Percentiles rank a stretch among this genome's conserved stretches.
These are phyloP conservation scores for Drepana falcataria DNA, from an alignment of 2,888 invertebrate genomes.

Conservation along the genomic window DNA sequence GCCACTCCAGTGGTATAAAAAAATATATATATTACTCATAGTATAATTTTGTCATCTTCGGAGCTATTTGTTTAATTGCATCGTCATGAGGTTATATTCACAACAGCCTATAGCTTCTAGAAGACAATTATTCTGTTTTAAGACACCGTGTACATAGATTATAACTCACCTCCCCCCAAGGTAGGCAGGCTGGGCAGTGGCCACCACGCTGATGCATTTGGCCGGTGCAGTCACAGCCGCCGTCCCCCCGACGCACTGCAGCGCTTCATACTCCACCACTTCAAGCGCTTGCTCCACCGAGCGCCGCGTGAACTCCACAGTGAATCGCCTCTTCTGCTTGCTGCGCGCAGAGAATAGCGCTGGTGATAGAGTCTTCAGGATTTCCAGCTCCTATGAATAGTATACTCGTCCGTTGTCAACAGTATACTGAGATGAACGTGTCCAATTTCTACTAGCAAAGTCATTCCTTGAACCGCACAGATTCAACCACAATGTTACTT, in stretches of 20 bases:
- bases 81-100: too few species aligned
- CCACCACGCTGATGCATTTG: slow-evolving; percentile 69
- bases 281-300: slow-evolving; percentile 78
- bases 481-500: too few species aligned
- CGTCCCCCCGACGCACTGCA: slow-evolving; percentile 17
- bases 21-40: too few species aligned
- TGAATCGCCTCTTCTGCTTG: slow-evolving; percentile 54
- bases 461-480: too few species aligned
- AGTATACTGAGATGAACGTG: too few species aligned
- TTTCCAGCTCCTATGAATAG: slow-evolving; percentile 47
- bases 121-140: too few species aligned
- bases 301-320: slow-evolving; percentile 81
- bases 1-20: too few species aligned
- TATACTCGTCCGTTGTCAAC: too few species aligned
- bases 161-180: slow-evolving; percentile 79
- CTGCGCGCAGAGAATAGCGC: slow-evolving; percentile 54
- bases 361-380: slow-evolving; percentile 62
- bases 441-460: too few species aligned
- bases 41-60: too few species aligned
- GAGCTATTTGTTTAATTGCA: too few species aligned
- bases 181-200: slow-evolving; percentile 80
- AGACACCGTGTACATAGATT: not conserved
- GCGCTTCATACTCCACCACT: slow-evolving; percentile 52
- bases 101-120: too few species aligned
- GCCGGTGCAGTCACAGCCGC: slow-evolving; percentile 53